A percentile compares a stretch with the other conserved stretches of the same genome.
Evolutionary conservation across 2,113 vertebrate genomes (phyloP).

Genomic region (Oophaga pumilio): DNA sequence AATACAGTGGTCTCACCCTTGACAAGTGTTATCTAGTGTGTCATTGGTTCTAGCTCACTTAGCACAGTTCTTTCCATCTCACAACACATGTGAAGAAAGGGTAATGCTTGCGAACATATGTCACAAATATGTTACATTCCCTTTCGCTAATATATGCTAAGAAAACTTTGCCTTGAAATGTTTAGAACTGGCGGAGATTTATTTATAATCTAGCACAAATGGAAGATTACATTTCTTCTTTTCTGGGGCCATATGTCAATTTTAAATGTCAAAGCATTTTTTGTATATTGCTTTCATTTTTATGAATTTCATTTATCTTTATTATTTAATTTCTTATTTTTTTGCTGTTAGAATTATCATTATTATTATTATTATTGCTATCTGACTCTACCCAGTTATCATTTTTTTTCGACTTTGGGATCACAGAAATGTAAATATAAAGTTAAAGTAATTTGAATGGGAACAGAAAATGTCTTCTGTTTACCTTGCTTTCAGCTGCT

Average conservation of each 20-base stretch:
- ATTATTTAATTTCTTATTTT: not conserved
- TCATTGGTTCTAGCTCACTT: constrained; percentile 51
- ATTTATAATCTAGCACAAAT: constrained; percentile 14
- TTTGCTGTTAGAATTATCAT: too few species aligned
- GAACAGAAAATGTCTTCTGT: too few species aligned
- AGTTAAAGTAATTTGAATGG: too few species aligned
- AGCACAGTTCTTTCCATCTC: constrained; percentile 39
- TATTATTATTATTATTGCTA: too few species aligned
- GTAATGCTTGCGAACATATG: constrained; percentile 52
- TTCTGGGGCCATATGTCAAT: constrained; percentile 8
- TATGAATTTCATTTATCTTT: not conserved
- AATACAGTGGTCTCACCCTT: constrained; percentile 53
- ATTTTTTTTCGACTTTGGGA: too few species aligned
- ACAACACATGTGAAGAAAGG: constrained; percentile 39
- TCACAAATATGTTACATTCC: constrained; percentile 22
- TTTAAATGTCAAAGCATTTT: not conserved
- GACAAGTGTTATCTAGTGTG: constrained; percentile 57
- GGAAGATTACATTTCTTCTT: not conserved
- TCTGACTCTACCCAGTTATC: too few species aligned
- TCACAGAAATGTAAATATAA: too few species aligned
- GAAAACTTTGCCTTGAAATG: not conserved
- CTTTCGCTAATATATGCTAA: not conserved
- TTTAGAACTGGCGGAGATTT: constrained; percentile 12
- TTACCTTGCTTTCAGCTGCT: too few species aligned
- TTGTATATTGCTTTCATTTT: not conserved